Evolutionary conservation across 2,113 vertebrate species (phyloP).

Genomic region (Baryphthengus martii): DNA sequence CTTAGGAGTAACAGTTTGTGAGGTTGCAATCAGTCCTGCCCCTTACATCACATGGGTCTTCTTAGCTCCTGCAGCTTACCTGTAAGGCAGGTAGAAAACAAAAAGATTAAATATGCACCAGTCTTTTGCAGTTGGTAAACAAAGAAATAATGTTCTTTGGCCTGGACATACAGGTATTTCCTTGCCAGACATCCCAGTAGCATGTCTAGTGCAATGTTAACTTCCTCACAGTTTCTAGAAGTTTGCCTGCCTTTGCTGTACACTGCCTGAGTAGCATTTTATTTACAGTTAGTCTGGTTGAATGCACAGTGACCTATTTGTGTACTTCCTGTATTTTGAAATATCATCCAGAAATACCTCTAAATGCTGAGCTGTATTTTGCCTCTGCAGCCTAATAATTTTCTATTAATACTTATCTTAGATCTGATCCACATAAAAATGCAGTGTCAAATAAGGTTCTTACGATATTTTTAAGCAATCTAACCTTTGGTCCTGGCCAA

Average conservation of each 20-base stretch:
- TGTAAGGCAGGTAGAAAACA: neutral
- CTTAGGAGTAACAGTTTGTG: neutral
- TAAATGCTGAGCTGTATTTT: conserved; percentile 46
- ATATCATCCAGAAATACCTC: neutral
- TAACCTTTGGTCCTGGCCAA: conserved; percentile 59
- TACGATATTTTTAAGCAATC: conserved; percentile 50
- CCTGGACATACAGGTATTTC: neutral
- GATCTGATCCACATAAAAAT: conserved; percentile 40
- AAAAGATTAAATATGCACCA: neutral
- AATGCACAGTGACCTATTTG: conserved; percentile 41
- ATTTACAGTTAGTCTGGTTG: conserved; percentile 7
- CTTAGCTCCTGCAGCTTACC: neutral
- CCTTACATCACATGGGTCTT: rapidly evolving
- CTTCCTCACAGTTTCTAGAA: neutral
- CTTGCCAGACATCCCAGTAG: neutral
- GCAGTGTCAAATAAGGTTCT: conserved; percentile 53
- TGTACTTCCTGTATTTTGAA: conserved; percentile 21
- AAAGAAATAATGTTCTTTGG: neutral
- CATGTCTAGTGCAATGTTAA: neutral
- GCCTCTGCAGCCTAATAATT: conserved; percentile 17
- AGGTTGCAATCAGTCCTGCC: neutral
- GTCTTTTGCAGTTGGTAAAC: neutral
- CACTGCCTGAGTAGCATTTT: neutral
- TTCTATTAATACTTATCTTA: conserved; percentile 59
- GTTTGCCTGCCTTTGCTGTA: neutral